Evolutionary conservation across 2,797 vertebrate species (phyloP), one percentile per base, ranked within the genome.

Genomic region (Gallirallus australis): DNA sequence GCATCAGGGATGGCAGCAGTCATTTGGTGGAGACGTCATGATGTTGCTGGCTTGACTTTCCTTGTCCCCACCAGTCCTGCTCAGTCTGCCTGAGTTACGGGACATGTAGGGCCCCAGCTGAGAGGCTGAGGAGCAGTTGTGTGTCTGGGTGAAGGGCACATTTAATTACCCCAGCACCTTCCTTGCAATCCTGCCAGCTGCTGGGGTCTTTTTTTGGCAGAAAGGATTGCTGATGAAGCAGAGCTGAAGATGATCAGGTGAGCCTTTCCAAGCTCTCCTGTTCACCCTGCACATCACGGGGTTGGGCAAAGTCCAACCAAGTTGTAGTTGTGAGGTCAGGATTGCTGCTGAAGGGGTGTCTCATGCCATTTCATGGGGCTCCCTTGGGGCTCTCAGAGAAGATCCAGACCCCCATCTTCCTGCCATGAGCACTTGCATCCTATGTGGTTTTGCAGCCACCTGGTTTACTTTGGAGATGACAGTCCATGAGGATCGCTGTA

Each of bases 371-470:
- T 81, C 13, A 4, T 66, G 18, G 66, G 30, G 68, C 54, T 82
- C 1, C 0, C 31, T 2, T 2, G 9, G n/a, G 78, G 11, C n/a
- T n/a, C 12, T 27, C 8, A 14, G 70, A 56, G 54, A 5, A 7
- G 19, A 78, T 91, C 25, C 52, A 47, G 13, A 47, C 37, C 19
- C 19, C 35, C 11, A 30, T 31, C 48, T 12, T 61, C 10, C 31
- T 13, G 1, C 8, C 12, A 1, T 5, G 4, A 50, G 30, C 2
- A 1, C 17, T 47, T 8, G 5, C 9, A 11, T 28, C 61, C 33
- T 70, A 14, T 30, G 47, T 91, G 70, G 25, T 37, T 93, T 81
- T 63, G 42, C 65, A 42, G 60, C 39, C n/a, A 6, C 18, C 0
- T 27, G 42, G 10, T 66, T 54, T 75, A 70, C 11, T 24, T 54